A percentile compares a stretch with the other conserved stretches of the same genome.
phyloP scores from a whole-genome alignment of 30 jellyfish, hydroid and myxozoan genomes.

The Hydractinia echinata region DNA sequence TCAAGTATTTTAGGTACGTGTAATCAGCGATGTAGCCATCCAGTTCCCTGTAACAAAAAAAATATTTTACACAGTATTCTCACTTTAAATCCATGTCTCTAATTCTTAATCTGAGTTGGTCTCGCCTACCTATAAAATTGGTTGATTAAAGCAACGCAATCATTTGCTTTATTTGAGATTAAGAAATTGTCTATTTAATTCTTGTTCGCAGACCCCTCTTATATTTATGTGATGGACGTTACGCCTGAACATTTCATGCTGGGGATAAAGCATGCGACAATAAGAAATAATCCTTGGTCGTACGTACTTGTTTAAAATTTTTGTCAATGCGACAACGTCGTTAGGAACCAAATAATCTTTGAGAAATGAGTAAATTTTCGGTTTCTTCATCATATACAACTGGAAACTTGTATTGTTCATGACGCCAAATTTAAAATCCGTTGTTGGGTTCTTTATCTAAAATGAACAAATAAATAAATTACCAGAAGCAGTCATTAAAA shows the following conservation, averaged over 20 bases:
- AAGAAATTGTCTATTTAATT: no score
- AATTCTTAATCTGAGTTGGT: no score
- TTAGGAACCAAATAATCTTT: background rate
- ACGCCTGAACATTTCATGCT: no score
- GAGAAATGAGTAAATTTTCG: background rate
- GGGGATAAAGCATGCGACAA: no score
- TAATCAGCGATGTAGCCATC: slow-evolving; percentile 20
- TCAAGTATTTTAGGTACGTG: background rate
- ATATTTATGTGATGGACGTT: no score
- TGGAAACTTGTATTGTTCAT: slow-evolving; percentile 19
- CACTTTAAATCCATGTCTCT: no score
- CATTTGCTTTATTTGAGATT: no score
- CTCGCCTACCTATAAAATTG: no score
- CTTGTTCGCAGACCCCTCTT: no score
- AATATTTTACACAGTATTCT: background rate
- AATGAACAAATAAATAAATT: background rate
- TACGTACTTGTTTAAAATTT: background rate
- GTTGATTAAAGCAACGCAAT: no score
- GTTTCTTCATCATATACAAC: background rate
- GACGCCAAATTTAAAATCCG: slow-evolving; percentile 1
- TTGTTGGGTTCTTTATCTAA: background rate
- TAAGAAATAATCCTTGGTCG: no score
- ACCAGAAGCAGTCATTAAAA: no score
- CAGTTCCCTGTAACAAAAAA: background rate
- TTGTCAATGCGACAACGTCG: background rate